Conservation (phyloP, 2,888 invertebrate genomes). For the Orchestes rusci region DNA sequence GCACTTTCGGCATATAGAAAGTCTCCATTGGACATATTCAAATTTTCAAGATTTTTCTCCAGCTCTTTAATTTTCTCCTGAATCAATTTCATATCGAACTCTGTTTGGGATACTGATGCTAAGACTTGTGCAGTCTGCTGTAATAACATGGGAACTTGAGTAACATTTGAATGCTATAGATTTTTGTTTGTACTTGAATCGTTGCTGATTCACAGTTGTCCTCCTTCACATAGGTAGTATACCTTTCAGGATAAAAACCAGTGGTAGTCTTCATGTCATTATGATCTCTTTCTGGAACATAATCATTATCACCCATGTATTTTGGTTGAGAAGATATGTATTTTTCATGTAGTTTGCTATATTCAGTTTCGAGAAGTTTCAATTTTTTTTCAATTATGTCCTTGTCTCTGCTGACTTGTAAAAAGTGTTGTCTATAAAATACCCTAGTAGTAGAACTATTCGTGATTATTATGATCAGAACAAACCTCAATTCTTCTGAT, state of each 20-base stretch:
- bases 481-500: slow-evolving; percentile 28
- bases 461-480: background rate
- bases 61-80: slow-evolving; percentile 35
- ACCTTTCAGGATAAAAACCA: background rate
- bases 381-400: slow-evolving; percentile 35
- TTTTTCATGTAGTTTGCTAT: slow-evolving; percentile 34
- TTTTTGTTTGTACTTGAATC: no score
- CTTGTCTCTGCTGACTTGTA: slow-evolving; percentile 35
- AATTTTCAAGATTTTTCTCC: slow-evolving; percentile 36
- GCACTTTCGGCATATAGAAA: slow-evolving; percentile 1
- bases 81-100: slow-evolving; percentile 36
- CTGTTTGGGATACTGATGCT: slow-evolving; percentile 32
- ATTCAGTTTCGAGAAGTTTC: slow-evolving; percentile 32
- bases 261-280: background rate
- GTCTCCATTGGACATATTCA: slow-evolving; percentile 24
- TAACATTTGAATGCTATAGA: no score
- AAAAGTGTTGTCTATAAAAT: slow-evolving; percentile 28
- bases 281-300: slow-evolving; percentile 31
- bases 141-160: slow-evolving; percentile 3
- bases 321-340: slow-evolving; percentile 24
- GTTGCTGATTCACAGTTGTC: no score
- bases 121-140: slow-evolving; percentile 16
- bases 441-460: no score
- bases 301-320: slow-evolving; percentile 20
- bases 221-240: no score